Base-by-base conservation (phyloP, 2,888 invertebrate species). In the Pachydiplax longipennis region DNA sequence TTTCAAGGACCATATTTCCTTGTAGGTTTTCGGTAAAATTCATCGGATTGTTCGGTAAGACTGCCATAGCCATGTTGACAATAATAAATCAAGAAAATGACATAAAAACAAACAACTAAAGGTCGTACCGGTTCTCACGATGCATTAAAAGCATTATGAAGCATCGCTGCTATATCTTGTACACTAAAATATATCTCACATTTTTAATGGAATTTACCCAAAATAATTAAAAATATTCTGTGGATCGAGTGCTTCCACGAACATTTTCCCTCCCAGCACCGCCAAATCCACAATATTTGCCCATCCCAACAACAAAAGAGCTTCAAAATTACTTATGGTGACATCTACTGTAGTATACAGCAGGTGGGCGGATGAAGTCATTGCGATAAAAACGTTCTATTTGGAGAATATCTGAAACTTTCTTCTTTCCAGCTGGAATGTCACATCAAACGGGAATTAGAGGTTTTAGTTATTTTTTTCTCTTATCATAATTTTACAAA, bases 391-490 rank as follows among this genome's bases (percentile, higher is more conserved):
- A 37, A 61, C 87, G 61, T 37, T 35, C 35, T 37, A 61, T n/a
- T 87, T 8, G 35, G 37, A 37, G n/a, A 37, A n/a, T 87, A 12
- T n/a, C 37, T 12, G 22, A 40, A 22, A 12, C 1, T n/a, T 37
- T 61, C 61, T 58, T 12, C 18, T 81, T 80, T 87, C 25, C 40
- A 61, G 90, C 90, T 92, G 95, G 93, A 93, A 98, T 98, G 98
- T 98, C 98, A 93, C 98, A 98, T 94, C 98, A 98, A 95, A 98
- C 98, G 25, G 98, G 98, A 93, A 98, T 98, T 92, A 97, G 96
- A 96, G 97, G 98, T 97, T 53, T 95, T 92, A 91, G 65, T 90
- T 90, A 83, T 90, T 65, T 53, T 53, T 80, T 91, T 82, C 44
- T 83, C 91, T 25, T 25, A 31, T 73, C 10, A 44, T 58, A 90